These are phyloP conservation scores for Limnodromus scolopaceus DNA, from an alignment of 2,797 vertebrate species.

Conservation along the genomic window DNA sequence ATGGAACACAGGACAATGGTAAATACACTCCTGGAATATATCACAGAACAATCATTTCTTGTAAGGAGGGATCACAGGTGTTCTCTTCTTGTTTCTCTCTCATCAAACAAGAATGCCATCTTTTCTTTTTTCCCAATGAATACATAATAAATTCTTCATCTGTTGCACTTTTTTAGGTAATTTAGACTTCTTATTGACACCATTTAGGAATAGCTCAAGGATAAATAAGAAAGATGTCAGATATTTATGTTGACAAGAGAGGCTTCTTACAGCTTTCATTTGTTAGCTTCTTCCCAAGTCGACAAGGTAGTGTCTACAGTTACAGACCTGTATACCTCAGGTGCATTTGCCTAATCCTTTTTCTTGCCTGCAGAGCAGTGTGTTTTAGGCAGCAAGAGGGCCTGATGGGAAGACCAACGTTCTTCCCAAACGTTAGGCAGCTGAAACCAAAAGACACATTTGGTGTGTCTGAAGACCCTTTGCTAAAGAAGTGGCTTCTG, in stretches of 20 bases:
- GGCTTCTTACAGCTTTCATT: neutral
- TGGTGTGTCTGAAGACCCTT: neutral
- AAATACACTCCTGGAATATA: neutral
- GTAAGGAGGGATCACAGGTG: neutral
- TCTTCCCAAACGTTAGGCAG: no score
- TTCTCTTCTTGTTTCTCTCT: neutral
- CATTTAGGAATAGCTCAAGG: neutral
- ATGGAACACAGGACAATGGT: neutral
- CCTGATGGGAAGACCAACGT: neutral
- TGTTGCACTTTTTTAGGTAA: neutral
- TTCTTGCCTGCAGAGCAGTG: neutral
- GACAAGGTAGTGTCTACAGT: neutral
- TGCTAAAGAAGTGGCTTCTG: neutral
- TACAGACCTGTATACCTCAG: neutral
- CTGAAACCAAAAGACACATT: neutral
- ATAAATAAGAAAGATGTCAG: neutral
- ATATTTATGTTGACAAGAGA: neutral
- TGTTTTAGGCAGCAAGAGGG: neutral
- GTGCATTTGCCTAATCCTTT: neutral
- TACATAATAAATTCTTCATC: neutral
- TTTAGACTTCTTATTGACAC: neutral
- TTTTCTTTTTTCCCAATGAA: neutral
- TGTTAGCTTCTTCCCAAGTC: neutral
- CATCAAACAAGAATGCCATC: neutral
- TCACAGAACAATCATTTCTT: neutral